phyloP scores from a whole-genome alignment of 2,888 invertebrate genomes.

The Stomorhina lunata region DNA sequence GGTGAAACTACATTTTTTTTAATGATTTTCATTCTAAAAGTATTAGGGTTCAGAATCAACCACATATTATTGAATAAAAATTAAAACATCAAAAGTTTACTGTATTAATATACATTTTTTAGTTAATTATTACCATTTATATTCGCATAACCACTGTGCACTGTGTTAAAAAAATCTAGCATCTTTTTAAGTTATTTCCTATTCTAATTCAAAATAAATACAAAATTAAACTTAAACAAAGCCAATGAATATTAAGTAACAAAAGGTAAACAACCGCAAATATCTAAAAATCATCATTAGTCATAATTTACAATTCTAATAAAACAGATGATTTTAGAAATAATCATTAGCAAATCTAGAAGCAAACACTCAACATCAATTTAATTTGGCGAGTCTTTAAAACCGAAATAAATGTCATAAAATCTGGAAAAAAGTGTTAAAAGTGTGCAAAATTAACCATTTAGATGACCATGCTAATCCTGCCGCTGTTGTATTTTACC shows the following conservation, averaged over 20 bases:
- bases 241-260: background rate
- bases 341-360: background rate
- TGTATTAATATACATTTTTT: background rate
- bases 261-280: slow-evolving; percentile 12
- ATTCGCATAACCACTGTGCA: background rate
- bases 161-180: background rate
- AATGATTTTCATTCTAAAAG: too few species aligned
- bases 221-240: background rate
- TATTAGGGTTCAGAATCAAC: too few species aligned
- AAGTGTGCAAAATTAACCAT: background rate
- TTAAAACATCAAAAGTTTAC: background rate
- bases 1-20: too few species aligned
- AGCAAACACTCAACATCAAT: background rate
- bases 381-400: slow-evolving; percentile 1
- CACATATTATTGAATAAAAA: too few species aligned
- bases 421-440: background rate
- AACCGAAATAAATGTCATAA: background rate
- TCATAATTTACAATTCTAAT: slow-evolving; percentile 5
- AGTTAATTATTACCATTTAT: background rate
- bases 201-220: slow-evolving; percentile 1
- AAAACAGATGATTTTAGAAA: background rate
- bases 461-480: background rate
- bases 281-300: background rate
- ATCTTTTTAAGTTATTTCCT: background rate
- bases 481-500: background rate